Evolutionary conservation across 2,797 vertebrate species (phyloP).

Genomic region (Kryptopterus vitreolus): DNA sequence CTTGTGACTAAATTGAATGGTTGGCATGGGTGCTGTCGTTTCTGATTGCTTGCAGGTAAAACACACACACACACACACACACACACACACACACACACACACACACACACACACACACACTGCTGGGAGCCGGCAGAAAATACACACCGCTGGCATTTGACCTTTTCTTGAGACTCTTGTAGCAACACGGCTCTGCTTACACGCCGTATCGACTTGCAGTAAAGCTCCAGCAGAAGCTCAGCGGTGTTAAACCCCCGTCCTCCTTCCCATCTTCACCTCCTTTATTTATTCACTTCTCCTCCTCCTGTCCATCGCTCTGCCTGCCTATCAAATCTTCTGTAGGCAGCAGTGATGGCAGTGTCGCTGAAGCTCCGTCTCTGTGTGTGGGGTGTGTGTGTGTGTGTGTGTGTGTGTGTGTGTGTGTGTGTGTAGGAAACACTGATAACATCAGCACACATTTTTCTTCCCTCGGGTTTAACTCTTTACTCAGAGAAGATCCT

Average conservation of each 20-base stretch:
- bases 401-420: too few relatives aligned
- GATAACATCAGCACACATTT: too few relatives aligned
- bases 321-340: background rate
- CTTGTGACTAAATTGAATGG: constrained; percentile 63
- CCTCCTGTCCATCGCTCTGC: background rate
- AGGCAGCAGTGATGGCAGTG: too few relatives aligned
- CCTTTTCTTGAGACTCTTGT: constrained; percentile 79
- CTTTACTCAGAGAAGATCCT: too few relatives aligned
- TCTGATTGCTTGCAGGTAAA: constrained; percentile 68
- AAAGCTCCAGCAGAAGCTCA: constrained; percentile 74
- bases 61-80: constrained; percentile 70
- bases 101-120: constrained; percentile 58
- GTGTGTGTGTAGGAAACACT: too few relatives aligned
- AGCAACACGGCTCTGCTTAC: constrained; percentile 76
- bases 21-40: constrained; percentile 65
- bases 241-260: constrained; percentile 65
- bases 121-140: constrained; percentile 53
- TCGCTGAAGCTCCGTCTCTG: too few relatives aligned
- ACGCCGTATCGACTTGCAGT: constrained; percentile 75
- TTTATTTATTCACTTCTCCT: background rate
- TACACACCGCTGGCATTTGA: constrained; percentile 77
- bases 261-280: constrained; percentile 13
- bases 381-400: too few relatives aligned
- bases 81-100: constrained; percentile 65
- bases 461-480: too few relatives aligned